phyloP scores from a whole-genome alignment of 2,888 invertebrate genomes.

The Fragum whitleyi region DNA sequence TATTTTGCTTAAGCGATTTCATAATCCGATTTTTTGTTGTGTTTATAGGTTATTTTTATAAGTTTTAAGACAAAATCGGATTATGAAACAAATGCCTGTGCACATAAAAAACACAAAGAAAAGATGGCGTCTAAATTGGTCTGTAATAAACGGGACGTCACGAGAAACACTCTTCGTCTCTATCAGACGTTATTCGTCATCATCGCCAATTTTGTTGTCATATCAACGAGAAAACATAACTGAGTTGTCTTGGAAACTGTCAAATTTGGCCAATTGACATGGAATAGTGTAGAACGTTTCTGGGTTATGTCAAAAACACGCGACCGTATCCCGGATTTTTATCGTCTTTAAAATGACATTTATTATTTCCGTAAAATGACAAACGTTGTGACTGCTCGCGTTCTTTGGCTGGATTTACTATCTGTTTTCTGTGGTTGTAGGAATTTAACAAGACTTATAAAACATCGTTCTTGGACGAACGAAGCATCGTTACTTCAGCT shows the following conservation, averaged over 20 bases:
- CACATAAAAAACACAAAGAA: too few relatives aligned
- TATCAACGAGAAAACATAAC: slow-evolving; percentile 15
- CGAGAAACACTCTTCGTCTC: background rate
- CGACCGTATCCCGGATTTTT: slow-evolving; percentile 9
- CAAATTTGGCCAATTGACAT: slow-evolving; percentile 21
- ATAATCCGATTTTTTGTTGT: too few relatives aligned
- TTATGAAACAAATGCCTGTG: too few relatives aligned
- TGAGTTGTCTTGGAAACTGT: slow-evolving; percentile 24
- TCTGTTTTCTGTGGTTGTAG: too few relatives aligned
- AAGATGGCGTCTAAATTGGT: too few relatives aligned
- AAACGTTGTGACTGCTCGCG: background rate
- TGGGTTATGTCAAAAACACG: slow-evolving; percentile 24
- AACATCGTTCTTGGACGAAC: too few relatives aligned
- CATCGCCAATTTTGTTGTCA: slow-evolving; percentile 25
- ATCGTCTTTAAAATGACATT: slow-evolving; percentile 20
- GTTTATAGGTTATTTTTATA: too few relatives aligned
- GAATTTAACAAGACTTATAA: too few relatives aligned
- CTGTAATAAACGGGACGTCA: background rate
- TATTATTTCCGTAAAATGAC: slow-evolving; percentile 8
- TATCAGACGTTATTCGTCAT: slow-evolving; percentile 17
- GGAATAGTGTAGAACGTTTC: slow-evolving; percentile 4
- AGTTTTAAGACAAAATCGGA: too few relatives aligned
- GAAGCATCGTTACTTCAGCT: too few relatives aligned
- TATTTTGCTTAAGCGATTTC: too few relatives aligned
- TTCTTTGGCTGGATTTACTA: background rate